These are phyloP conservation scores for Tetragnatha versicolor DNA, from an alignment of 1,140 invertebrate genomes.

Conservation along the genomic window DNA sequence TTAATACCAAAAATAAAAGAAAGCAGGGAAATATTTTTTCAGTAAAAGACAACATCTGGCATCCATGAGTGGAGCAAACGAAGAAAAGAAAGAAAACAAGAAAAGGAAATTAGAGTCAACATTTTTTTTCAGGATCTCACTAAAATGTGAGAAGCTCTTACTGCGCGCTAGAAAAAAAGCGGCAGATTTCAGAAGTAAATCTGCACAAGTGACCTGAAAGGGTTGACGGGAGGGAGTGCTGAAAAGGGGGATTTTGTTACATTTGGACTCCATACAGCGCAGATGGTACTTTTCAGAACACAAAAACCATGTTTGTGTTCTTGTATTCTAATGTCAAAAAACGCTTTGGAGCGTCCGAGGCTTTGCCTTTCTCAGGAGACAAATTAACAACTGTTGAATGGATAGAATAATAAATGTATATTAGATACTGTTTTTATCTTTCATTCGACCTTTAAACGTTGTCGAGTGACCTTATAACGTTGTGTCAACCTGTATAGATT, in stretches of 20 bases:
- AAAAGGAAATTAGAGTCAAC: constrained; percentile 51
- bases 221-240: constrained; percentile 45
- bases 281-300: constrained; percentile 47
- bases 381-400: too few relatives aligned
- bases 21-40: constrained; percentile 53
- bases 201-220: constrained; percentile 51
- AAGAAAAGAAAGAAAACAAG: constrained; percentile 12
- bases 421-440: too few relatives aligned
- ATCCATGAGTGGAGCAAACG: constrained; percentile 40
- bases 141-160: constrained; percentile 54
- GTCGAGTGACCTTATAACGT: too few relatives aligned
- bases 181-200: constrained; percentile 43
- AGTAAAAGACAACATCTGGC: constrained; percentile 54
- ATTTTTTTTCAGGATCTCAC: constrained; percentile 48
- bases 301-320: constrained; percentile 34
- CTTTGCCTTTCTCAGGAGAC: too few relatives aligned
- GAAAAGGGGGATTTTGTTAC: constrained; percentile 46
- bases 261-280: constrained; percentile 39
- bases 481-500: too few relatives aligned
- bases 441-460: too few relatives aligned
- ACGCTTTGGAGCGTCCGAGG: not conserved
- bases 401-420: too few relatives aligned
- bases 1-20: constrained; percentile 40
- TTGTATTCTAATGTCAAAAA: constrained; percentile 34
- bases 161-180: constrained; percentile 15